Percentiles rank a stretch among this genome's conserved stretches.
phyloP scores from a whole-genome alignment of 2,113 vertebrate genomes.

The Bos indicus region DNA sequence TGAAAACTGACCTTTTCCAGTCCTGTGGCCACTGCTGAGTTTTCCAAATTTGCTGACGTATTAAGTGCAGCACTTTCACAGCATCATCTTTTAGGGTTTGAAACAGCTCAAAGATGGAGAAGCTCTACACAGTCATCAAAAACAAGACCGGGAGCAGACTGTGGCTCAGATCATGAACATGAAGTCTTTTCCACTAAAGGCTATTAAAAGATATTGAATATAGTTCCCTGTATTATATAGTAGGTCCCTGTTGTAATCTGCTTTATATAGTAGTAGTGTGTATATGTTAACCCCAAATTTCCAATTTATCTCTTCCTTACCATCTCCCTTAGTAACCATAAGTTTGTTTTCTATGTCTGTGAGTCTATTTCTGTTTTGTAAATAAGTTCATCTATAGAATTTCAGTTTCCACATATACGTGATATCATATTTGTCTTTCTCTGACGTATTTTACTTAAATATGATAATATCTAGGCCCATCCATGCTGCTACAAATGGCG shows the following conservation, averaged over 20 bases:
- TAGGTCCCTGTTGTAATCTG: not conserved
- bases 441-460: not conserved
- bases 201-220: not conserved
- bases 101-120: too few relatives aligned
- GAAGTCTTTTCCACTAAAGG: not conserved
- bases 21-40: too few relatives aligned
- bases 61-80: too few relatives aligned
- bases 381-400: not conserved
- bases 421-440: not conserved
- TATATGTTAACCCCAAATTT: not conserved
- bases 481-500: not conserved
- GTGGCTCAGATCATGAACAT: too few relatives aligned
- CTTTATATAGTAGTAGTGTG: not conserved
- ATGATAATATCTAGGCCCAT: not conserved
- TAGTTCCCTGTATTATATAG: not conserved
- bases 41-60: too few relatives aligned
- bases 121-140: too few relatives aligned
- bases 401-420: not conserved
- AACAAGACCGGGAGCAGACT: too few relatives aligned
- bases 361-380: not conserved
- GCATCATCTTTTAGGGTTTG: too few relatives aligned
- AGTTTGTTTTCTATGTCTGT: not conserved
- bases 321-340: not conserved
- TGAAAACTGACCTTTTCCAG: too few relatives aligned
- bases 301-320: not conserved